A percentile compares a stretch with the other conserved stretches of the same genome.
Evolutionary conservation across 1,140 invertebrate genomes (phyloP).

Genomic region (Danaus melanippus): DNA sequence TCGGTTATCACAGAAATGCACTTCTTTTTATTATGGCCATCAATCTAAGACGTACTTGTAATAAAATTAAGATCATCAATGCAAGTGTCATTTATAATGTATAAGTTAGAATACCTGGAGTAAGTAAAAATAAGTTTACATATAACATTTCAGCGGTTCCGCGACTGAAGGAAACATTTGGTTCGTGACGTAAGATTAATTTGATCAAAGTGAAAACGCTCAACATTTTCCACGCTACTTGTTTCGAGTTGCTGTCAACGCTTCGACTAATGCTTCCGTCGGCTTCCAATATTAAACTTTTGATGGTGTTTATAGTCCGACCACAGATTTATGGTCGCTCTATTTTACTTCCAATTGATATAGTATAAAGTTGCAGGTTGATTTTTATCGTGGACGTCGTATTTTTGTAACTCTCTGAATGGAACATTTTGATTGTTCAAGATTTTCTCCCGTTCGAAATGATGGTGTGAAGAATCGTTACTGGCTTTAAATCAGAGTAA

Average conservation of each 20-base stretch:
- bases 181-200: constrained; percentile 51
- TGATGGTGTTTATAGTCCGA: constrained; percentile 34
- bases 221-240: constrained; percentile 54
- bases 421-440: no score
- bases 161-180: constrained; percentile 36
- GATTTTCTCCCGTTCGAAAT: constrained; percentile 26
- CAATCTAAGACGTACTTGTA: no score
- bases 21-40: no score
- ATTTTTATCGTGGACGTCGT: no score
- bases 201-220: constrained; percentile 60
- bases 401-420: no score
- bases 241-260: constrained; percentile 59
- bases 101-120: no score
- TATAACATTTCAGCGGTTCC: constrained; percentile 30
- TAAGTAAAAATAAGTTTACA: neutral
- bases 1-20: no score
- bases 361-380: neutral
- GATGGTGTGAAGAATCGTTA: constrained; percentile 9
- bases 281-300: constrained; percentile 59
- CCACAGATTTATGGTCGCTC: constrained; percentile 21
- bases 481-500: constrained; percentile 19
- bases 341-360: constrained; percentile 9
- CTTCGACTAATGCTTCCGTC: constrained; percentile 62
- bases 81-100: no score
- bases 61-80: no score